Conservation (phyloP, 2,797 vertebrate species). For the Cottoperca gobio region DNA sequence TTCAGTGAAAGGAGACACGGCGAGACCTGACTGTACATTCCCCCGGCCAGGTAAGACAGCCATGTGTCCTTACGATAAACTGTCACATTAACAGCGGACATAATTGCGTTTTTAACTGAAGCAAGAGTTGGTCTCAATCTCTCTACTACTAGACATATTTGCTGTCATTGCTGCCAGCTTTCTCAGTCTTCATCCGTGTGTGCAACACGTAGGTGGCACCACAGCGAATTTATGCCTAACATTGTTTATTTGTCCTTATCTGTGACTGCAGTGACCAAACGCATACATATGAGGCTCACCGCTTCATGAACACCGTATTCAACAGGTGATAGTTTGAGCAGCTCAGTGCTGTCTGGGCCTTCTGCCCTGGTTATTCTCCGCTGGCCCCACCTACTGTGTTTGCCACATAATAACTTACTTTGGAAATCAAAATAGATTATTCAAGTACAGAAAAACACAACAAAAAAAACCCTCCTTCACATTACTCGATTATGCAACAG, state of each 20-base stretch:
- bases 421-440: constrained; percentile 24
- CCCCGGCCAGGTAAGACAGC: constrained; percentile 74
- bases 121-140: constrained; percentile 64
- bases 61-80: constrained; percentile 24
- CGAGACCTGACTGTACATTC: constrained; percentile 42
- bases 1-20: constrained; percentile 58
- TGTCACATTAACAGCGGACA: background rate
- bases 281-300: too few relatives aligned
- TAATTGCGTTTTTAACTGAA: constrained; percentile 1
- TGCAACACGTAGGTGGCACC: constrained; percentile 24
- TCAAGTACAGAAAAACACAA: constrained; percentile 24
- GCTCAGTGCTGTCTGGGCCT: constrained; percentile 52
- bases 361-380: constrained; percentile 42
- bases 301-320: constrained; percentile 1
- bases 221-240: background rate
- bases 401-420: constrained; percentile 48
- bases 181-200: constrained; percentile 29
- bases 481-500: constrained; percentile 20
- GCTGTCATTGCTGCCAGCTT: constrained; percentile 34
- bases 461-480: constrained; percentile 30
- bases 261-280: background rate
- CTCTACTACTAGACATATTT: constrained; percentile 8
- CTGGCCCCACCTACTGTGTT: constrained; percentile 63
- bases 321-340: constrained; percentile 64
- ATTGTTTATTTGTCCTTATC: background rate